These are phyloP conservation scores for Hoplodrina ambigua DNA, from an alignment of 2,888 invertebrate species.

Conservation along the genomic window DNA sequence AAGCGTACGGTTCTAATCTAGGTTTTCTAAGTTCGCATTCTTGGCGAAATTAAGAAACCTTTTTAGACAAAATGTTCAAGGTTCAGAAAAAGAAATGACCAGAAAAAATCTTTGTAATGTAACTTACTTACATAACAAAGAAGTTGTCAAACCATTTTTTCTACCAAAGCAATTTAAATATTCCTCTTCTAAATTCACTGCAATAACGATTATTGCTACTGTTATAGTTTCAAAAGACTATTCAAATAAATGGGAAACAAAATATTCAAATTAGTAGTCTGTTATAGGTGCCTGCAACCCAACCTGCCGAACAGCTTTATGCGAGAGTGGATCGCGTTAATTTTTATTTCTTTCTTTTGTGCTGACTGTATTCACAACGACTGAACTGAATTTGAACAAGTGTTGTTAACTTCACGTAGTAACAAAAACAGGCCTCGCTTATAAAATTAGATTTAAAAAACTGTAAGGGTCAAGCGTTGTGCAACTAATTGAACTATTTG, in stretches of 20 bases:
- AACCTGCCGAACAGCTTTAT: slow-evolving; percentile 40
- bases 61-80: neutral
- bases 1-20: slow-evolving; percentile 34
- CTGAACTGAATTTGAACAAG: slow-evolving; percentile 63
- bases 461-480: slow-evolving; percentile 67
- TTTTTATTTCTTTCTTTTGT: slow-evolving; percentile 53
- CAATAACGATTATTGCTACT: slow-evolving; percentile 50
- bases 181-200: slow-evolving; percentile 25
- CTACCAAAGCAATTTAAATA: slow-evolving; percentile 34
- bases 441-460: slow-evolving; percentile 77
- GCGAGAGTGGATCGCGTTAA: slow-evolving; percentile 37
- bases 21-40: slow-evolving; percentile 33
- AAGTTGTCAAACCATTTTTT: too few species aligned
- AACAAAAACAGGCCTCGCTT: slow-evolving; percentile 69
- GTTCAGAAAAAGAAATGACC: neutral
- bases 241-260: slow-evolving; percentile 42
- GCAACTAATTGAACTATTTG: slow-evolving; percentile 72
- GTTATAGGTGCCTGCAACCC: slow-evolving; percentile 38
- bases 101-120: neutral
- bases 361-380: slow-evolving; percentile 55
- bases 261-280: slow-evolving; percentile 51
- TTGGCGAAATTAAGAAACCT: slow-evolving; percentile 32
- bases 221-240: slow-evolving; percentile 41
- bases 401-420: slow-evolving; percentile 65
- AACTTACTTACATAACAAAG: too few species aligned